Percentiles rank a stretch among this genome's conserved stretches.
Evolutionary conservation across 64 coral and sea anemone genomes (phyloP).

Genomic region (Montipora capricornis): DNA sequence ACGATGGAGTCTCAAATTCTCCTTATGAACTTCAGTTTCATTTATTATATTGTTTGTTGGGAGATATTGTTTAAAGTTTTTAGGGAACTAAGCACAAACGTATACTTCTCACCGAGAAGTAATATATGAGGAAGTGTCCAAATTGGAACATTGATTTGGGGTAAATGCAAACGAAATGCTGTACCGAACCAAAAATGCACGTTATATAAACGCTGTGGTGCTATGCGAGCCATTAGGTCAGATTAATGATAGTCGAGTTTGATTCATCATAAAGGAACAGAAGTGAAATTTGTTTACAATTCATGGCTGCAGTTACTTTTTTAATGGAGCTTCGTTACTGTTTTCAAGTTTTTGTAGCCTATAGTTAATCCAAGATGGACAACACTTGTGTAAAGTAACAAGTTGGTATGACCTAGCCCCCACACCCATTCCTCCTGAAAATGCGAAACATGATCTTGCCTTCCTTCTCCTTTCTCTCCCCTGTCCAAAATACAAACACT

Average conservation of each 20-base stretch:
- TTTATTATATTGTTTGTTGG: background rate
- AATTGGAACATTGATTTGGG: background rate
- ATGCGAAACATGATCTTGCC: background rate
- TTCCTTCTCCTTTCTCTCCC: background rate
- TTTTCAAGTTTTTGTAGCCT: background rate
- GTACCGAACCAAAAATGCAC: background rate
- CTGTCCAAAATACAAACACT: constrained; percentile 14
- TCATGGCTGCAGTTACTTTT: background rate
- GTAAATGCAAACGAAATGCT: background rate
- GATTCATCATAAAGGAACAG: too few relatives aligned
- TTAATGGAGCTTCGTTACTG: background rate
- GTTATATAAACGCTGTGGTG: too few relatives aligned
- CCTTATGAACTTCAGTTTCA: background rate
- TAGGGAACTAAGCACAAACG: background rate
- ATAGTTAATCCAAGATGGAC: background rate
- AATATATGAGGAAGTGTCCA: background rate
- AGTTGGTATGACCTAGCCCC: constrained; percentile 4
- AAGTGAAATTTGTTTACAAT: background rate
- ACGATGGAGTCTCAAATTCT: background rate
- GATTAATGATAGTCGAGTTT: too few relatives aligned
- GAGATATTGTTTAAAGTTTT: background rate
- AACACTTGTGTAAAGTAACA: background rate
- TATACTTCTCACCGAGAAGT: background rate
- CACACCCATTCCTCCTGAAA: background rate
- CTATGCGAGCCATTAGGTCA: too few relatives aligned